Base-by-base conservation (phyloP, 1,140 invertebrate species). In the Magallana ariakensis region DNA sequence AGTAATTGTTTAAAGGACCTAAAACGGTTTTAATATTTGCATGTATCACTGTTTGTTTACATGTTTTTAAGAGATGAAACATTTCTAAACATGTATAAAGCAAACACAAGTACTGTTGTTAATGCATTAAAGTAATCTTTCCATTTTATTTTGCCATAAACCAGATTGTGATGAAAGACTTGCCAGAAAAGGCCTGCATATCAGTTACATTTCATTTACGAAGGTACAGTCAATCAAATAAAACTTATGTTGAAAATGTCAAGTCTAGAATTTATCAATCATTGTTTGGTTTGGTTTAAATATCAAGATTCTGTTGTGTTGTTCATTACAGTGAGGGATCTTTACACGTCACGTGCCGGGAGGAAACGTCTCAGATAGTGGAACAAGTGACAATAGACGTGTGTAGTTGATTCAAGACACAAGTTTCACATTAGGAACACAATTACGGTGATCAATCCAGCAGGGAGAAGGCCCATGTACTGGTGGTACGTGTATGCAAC, bases 121-220 rank as follows among this genome's bases (percentile, higher is more conserved):
- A 46, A 46, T 46, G 33, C 5, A 33, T 33, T 33, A 33, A 33
- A 33, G 33, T 33, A 33, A 33, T 33, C 5, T 33, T 46, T 46
- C 5, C 33, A 46, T 46, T 46, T 46, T 46, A 46, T 46, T 46
- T 46, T 46, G 33, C 33, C 33, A 46, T 46, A 46, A 62, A 62
- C 60, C 22, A 93, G 93, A 86, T 93, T 85, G 91, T 93, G 6
- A 92, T 93, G 92, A 89, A 83, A 58, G 90, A 93, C 66, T 75
- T 93, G n/a, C 91, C 91, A 80, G 87, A 89, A 83, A 90, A 89
- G 83, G 87, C 90, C 62, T 87, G 84, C 54, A 88, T 93, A 16
- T 91, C 91, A 55, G 86, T 90, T 11, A 91, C 83, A 22, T 93
- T 93, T 87, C 91, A 93, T 89, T 80, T 93, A 62, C 91, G 90